Base-by-base conservation (phyloP, 1,140 invertebrate species). In the Anastrepha obliqua region DNA sequence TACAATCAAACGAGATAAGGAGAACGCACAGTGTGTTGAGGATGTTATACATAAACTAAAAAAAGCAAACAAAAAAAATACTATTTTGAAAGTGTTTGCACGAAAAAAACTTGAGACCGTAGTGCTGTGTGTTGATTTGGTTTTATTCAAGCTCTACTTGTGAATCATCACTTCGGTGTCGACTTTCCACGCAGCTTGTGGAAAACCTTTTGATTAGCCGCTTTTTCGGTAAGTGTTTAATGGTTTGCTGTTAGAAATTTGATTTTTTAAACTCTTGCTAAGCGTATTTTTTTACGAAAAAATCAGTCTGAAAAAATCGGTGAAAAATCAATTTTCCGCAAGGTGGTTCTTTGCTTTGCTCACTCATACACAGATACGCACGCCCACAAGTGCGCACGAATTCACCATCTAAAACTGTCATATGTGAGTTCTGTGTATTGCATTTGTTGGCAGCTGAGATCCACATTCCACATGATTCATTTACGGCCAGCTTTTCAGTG, bases 251-350 rank as follows among this genome's bases (percentile, higher is more conserved):
- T n/a, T 62, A 62, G 17, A 15, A 29, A 67, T 67, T n/a, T 70
- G 17, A 0, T 55, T 67, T n/a, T 20, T 17, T 3, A 15, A 11
- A 47, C 15, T 81, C 44, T 74, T 15, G 17, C 17, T 17, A 44
- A 74, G 3, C 1, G 15, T 74, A 13, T 74, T 74, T 74, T 29
- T 55, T 55, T 2, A 9, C 15, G 47, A 51, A 81, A 55, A 81
- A 55, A n/a, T 55, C 2, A 11, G 47, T 81, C 47, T 81, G 39
- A 74, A 67, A 55, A 17, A 59, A 59, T 59, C 59, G 20, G 85
- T 86, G 85, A 86, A 86, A 86, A 86, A 86, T 86, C 85, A 86
- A 86, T 86, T 86, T 86, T 65, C 59, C 85, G 85, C 85, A 86
- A 86, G 85, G 58, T 86, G 85, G 85, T 86, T 58, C n/a, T 9